Evolutionary conservation across 2,797 vertebrate genomes (phyloP), one percentile per base, ranked within the genome.

Genomic region (Miichthys miiuy): DNA sequence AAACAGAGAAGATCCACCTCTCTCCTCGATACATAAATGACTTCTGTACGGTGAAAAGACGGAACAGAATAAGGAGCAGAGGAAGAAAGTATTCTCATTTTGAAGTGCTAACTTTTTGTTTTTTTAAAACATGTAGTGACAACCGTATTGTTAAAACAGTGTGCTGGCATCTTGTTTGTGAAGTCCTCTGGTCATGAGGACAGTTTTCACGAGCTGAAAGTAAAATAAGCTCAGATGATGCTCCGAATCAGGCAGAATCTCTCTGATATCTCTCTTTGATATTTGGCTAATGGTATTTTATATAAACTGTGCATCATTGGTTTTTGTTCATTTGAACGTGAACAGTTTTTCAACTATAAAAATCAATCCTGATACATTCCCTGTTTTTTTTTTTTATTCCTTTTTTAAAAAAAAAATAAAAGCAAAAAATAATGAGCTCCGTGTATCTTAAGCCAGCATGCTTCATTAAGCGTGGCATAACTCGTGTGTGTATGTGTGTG

Each of bases 401-500:
- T 44, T 41, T 62, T 50, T 51, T 1, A 25, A 48, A 50, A 34
- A 67, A 64, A 67, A 68, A 30, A 34, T 8, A 67, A 68, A 30
- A 64, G 12, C 25, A 18, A 4, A 77, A 80, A 84, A 86, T 85
- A 87, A 89, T 76, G 75, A 89, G 76, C 50, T 7, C 8, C 25
- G 4, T 75, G 50, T 58, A 61, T 71, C 48, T 75, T 75, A 58
- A 38, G 52, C 51, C 34, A 72, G 79, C 73, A 86, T 73, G 84
- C 76, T 85, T 89, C 78, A 82, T 85, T 81, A 86, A 50, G 55
- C 38, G 51, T 27, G 46, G 56, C 58, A 66, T 58, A 47, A 56
- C 34, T 68, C 38, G 12, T 20, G 25, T 46, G 17, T 27, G 46
- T 78, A 12, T 52, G 23, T 50, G 27, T 62, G 30, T 68, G 30